Conservation (phyloP, 2,113 vertebrate genomes). For the Motacilla tschutschensis region DNA sequence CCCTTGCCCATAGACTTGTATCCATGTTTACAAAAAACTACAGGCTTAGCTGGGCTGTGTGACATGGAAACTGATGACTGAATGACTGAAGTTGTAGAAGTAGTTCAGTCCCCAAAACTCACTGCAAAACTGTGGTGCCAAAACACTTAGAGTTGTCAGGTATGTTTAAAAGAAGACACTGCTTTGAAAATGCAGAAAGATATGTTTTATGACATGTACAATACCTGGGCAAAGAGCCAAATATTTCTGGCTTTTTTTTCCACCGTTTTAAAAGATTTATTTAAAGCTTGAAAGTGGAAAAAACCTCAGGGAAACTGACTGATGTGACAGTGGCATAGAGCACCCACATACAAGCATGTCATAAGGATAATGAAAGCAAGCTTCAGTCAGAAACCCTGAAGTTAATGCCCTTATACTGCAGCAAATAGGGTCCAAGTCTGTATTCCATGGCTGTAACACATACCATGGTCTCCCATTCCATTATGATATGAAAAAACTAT, state of each 20-base stretch:
- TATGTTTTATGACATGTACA: neutral
- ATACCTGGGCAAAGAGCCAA: neutral
- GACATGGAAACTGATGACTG: neutral
- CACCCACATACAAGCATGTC: neutral
- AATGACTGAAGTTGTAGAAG: neutral
- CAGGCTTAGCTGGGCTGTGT: neutral
- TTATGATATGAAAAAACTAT: neutral
- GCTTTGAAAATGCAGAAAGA: neutral
- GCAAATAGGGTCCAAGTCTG: neutral
- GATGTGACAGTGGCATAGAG: neutral
- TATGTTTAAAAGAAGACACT: neutral
- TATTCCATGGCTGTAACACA: fast-evolving
- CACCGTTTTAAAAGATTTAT: neutral
- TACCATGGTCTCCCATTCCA: neutral
- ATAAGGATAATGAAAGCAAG: neutral
- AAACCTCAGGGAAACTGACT: neutral
- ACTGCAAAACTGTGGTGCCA: neutral
- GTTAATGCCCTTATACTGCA: neutral
- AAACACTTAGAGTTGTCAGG: neutral
- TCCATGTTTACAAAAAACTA: neutral
- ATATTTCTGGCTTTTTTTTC: neutral
- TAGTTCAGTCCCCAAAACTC: neutral
- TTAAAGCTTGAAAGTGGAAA: neutral
- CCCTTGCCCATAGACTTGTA: neutral
- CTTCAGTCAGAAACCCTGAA: neutral